These are phyloP conservation scores for Hydractinia echinata DNA, from an alignment of 30 jellyfish, hydroid and myxozoan genomes.

Conservation along the genomic window DNA sequence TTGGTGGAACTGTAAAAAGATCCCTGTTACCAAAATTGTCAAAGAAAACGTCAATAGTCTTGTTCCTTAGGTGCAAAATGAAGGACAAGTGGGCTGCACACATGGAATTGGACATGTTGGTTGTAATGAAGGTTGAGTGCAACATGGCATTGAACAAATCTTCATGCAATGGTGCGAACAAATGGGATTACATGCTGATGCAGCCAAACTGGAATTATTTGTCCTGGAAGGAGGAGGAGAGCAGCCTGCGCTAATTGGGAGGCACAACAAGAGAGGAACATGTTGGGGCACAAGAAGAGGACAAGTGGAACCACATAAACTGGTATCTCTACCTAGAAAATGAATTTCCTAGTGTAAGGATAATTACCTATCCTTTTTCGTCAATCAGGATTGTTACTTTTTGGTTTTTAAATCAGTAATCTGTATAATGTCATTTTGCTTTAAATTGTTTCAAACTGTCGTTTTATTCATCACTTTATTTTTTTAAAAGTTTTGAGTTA, in stretches of 20 bases:
- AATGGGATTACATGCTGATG: conserved; percentile 96
- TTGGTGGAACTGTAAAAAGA: too few species aligned
- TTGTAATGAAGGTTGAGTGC: conserved; percentile 76
- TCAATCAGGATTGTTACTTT: too few species aligned
- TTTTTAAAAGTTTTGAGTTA: too few species aligned
- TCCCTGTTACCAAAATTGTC: background rate
- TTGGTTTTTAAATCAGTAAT: too few species aligned
- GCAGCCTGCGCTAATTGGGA: conserved; percentile 68
- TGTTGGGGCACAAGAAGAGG: conserved; percentile 80
- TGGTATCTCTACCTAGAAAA: conserved; percentile 28
- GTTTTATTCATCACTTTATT: too few species aligned
- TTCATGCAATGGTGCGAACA: conserved; percentile 86
- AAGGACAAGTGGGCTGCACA: conserved; percentile 7
- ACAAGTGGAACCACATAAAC: conserved; percentile 64
- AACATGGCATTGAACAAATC: conserved; percentile 64
- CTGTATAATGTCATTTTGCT: too few species aligned
- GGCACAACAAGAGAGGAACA: conserved; percentile 81
- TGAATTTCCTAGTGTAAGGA: background rate
- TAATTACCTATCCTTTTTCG: too few species aligned
- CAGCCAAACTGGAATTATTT: conserved; percentile 83
- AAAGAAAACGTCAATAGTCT: background rate
- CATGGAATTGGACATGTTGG: conserved; percentile 56
- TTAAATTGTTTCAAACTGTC: too few species aligned
- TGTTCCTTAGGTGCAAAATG: background rate
- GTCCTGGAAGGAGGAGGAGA: conserved; percentile 72